Conservation (phyloP, 2,888 invertebrate genomes). For the Lasiommata megera region DNA sequence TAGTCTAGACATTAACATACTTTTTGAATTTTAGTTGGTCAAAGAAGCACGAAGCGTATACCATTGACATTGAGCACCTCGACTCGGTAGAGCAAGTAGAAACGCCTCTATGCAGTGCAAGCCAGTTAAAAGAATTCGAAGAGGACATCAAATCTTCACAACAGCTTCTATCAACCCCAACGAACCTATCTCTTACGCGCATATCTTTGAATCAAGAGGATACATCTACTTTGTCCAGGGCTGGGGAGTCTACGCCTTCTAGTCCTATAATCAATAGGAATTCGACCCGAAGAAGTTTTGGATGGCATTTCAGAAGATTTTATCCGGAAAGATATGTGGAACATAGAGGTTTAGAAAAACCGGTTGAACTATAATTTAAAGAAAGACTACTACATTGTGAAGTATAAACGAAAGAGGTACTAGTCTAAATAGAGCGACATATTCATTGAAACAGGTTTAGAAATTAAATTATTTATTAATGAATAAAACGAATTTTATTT, state of each 20-base stretch:
- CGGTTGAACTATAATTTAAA: background rate
- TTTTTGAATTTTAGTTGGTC: slow-evolving; percentile 65
- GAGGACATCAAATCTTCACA: slow-evolving; percentile 59
- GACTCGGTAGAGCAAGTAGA: slow-evolving; percentile 84
- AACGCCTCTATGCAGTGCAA: slow-evolving; percentile 90
- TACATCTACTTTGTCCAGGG: slow-evolving; percentile 43
- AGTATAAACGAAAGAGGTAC: no score
- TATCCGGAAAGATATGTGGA: slow-evolving; percentile 44
- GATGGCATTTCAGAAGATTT: slow-evolving; percentile 63
- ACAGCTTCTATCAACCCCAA: slow-evolving; percentile 47
- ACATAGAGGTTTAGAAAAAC: slow-evolving; percentile 19
- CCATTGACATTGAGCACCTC: slow-evolving; percentile 83
- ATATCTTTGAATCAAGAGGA: slow-evolving; percentile 50
- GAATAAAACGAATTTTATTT: no score
- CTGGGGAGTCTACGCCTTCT: slow-evolving; percentile 51
- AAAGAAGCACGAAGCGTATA: slow-evolving; percentile 79
- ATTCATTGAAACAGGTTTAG: background rate
- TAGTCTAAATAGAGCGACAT: background rate
- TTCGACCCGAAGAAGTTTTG: slow-evolving; percentile 59
- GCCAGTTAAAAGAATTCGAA: slow-evolving; percentile 78
- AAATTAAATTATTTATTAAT: slow-evolving; percentile 5
- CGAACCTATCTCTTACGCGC: slow-evolving; percentile 45
- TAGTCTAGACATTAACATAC: background rate
- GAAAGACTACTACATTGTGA: background rate
- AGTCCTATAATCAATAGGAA: slow-evolving; percentile 51